phyloP scores from a whole-genome alignment of 2,888 invertebrate species.

The Drosophila mettleri region DNA sequence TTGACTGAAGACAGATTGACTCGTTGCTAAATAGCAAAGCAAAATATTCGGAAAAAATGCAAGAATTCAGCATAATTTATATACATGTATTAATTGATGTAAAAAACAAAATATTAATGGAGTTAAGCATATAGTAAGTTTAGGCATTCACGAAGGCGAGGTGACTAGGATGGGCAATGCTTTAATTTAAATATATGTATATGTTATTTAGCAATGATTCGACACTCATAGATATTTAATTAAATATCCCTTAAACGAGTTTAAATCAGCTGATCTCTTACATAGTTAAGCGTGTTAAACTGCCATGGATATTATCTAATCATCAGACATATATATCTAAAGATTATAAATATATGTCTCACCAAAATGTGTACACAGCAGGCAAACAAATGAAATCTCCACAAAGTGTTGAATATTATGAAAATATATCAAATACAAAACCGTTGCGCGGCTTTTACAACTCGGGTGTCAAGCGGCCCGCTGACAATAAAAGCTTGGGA shows the following conservation, averaged over 20 bases:
- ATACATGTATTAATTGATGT: too few species aligned
- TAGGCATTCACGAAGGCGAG: too few species aligned
- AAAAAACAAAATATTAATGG: too few species aligned
- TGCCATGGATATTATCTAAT: not conserved
- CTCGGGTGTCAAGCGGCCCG: slow-evolving; percentile 38
- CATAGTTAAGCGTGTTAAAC: not conserved
- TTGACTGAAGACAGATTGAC: too few species aligned
- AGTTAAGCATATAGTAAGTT: too few species aligned
- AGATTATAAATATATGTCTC: not conserved
- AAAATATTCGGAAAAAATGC: too few species aligned
- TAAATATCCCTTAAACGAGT: not conserved
- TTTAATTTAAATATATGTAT: too few species aligned
- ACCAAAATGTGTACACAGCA: not conserved
- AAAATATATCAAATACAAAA: slow-evolving; percentile 6
- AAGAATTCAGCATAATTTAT: too few species aligned
- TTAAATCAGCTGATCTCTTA: not conserved
- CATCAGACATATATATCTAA: not conserved
- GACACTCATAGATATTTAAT: too few species aligned
- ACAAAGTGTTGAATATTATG: not conserved
- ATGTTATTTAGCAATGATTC: too few species aligned
- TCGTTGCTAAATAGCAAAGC: too few species aligned
- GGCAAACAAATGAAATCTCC: not conserved
- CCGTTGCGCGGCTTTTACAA: slow-evolving; percentile 5
- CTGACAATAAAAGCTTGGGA: slow-evolving; percentile 76
- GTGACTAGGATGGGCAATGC: too few species aligned